Base-by-base conservation (phyloP, 2,888 invertebrate genomes). In the Kryphioiulus occultus region DNA sequence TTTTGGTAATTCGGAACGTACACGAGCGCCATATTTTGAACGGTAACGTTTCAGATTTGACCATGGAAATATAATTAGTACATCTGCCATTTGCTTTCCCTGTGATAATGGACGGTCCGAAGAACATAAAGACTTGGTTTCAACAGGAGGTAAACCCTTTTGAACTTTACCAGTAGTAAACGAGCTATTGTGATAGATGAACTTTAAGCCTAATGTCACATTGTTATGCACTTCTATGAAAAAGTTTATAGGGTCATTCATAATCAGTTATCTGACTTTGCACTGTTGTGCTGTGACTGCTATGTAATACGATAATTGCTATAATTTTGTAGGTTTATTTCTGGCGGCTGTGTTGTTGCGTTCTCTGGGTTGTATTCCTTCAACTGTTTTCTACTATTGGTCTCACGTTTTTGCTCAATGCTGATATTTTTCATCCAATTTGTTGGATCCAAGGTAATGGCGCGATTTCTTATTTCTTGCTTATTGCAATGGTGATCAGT, bases 101-200 rank as follows among this genome's bases (percentile, higher is more conserved):
- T 26, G 10, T 7, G 5, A 68, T 22, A 0, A 84, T 84, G 85
- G 42, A 42, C 19, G 85, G 39, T 5, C 17, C 35, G 15, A 84
- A 47, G 44, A 85, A 44, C 85, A 85, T 85, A 22, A 47, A 42
- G 42, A 47, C 85, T 0, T 85, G 85, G 85, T 85, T 47, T 85
- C 19, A 47, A 17, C 44, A 85, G 7, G 47, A 85, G 85, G 85
- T 85, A 85, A 85, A 44, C 3, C 32, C 47, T 44, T 85, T 5
- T n/a, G 47, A 10, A n/a, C 12, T 85, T 85, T 85, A 22, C 22
- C 15, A 15, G 26, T 22, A 12, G 9, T 10, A 19, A 47, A 42
- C 26, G 53, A n/a, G n/a, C 19, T 47, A 47, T 47, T 44, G 1
- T 44, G 19, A 42, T n/a, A n/a, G 30, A 47, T 0, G 5, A 68